A percentile compares a stretch with the other conserved stretches of the same genome.
These are phyloP conservation scores for Aleiodes leptofemur DNA, from an alignment of 2,888 invertebrate genomes.

Conservation along the genomic window DNA sequence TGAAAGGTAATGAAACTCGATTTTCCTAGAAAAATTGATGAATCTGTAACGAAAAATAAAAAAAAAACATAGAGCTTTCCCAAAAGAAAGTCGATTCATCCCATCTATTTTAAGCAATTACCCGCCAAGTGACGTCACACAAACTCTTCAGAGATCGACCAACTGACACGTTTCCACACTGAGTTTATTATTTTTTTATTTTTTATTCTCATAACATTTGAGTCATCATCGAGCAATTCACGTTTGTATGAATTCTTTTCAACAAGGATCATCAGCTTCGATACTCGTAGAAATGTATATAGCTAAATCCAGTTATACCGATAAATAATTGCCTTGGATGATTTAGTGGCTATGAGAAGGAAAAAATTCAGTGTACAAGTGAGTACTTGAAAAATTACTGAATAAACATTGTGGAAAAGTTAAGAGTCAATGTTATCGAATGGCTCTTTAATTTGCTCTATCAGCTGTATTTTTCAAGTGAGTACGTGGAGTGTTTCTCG, in stretches of 20 bases:
- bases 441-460: no score
- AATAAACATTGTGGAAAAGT: no score
- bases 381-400: no score
- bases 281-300: neutral
- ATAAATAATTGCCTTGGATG: neutral
- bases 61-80: no score
- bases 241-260: conserved; percentile 9
- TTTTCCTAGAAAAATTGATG: no score
- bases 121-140: conserved; percentile 57
- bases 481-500: no score
- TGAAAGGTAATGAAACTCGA: no score
- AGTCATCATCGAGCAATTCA: conserved; percentile 24
- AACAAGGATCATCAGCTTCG: conserved; percentile 13
- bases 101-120: conserved; percentile 67
- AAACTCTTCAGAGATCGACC: conserved; percentile 38
- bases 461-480: no score
- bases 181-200: conserved; percentile 36
- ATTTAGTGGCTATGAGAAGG: conserved; percentile 4
- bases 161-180: conserved; percentile 39
- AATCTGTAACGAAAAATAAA: no score
- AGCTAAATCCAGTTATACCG: neutral
- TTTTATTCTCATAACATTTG: conserved; percentile 26
- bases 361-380: no score
- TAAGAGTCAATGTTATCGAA: no score
- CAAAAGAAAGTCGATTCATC: conserved; percentile 59